Base-by-base conservation (phyloP, 2,888 invertebrate species). In the Petrolisthes cinctipes region DNA sequence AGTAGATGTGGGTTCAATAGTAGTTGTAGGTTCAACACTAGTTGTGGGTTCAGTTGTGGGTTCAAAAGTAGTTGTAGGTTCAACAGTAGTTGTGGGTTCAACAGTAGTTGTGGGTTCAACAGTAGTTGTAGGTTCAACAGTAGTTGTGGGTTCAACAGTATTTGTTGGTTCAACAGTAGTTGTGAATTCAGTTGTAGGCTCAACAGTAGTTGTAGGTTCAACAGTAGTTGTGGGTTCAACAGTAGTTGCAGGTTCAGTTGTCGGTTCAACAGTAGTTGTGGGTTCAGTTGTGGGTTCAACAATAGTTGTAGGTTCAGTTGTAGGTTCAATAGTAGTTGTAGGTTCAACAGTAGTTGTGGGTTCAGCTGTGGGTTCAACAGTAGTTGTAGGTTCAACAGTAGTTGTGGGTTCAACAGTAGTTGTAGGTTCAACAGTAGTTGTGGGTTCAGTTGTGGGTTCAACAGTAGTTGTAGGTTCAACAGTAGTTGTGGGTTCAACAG, bases 381-480 rank as follows among this genome's bases (percentile, higher is more conserved):
- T 82, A 57, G 68, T 82, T 51, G 80, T 80, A 3, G 80, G 80
- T 56, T 80, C 20, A n/a, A 57, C 20, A 6, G 79, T 53, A 54
- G 54, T n/a, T 11, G 76, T 76, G 1, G 79, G 79, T 53, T 79
- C 54, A 11, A 7, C 54, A 54, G 79, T 54, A 54, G 80, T 80
- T 56, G 76, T 76, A 9, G 37, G 76, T 51, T 51, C 53, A 11
- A 51, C 7, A 37, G 37, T 76, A 9, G 66, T 81, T 14, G 71
- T 71, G 3, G 79, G 79, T 79, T 79, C 79, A 14, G 79, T 79
- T 17, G 80, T 81, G 11, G 81, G 81, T 81, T 80, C 80, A 6
- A 7, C 23, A 56, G 79, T 79, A 56, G 80, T 80, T 17, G 66
- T 81, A 0, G 66, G 81, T 61, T 81, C 81, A 4, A 23, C 4